Evolutionary conservation across 2,888 invertebrate genomes (phyloP).

Genomic region (Rhabditophanes sp.): DNA sequence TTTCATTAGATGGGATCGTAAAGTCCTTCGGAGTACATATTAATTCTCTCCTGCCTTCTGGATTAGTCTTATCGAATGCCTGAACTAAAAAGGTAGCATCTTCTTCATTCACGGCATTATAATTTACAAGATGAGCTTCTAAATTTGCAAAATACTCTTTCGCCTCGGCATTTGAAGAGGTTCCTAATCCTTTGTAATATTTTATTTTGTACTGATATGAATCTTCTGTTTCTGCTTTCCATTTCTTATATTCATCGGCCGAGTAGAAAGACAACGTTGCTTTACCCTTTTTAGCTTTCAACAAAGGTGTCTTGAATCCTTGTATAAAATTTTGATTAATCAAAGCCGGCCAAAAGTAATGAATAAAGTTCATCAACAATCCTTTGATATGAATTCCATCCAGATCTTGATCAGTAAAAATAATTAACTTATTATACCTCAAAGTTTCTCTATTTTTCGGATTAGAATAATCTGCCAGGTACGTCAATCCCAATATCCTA

Average conservation of each 20-base stretch:
- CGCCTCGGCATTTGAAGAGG: slow-evolving; percentile 88
- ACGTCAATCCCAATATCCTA: slow-evolving; percentile 51
- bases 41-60: slow-evolving; percentile 89
- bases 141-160: slow-evolving; percentile 93
- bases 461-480: slow-evolving; percentile 73
- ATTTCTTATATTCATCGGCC: slow-evolving; percentile 86
- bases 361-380: slow-evolving; percentile 85
- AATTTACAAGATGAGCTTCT: slow-evolving; percentile 54
- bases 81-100: slow-evolving; percentile 82
- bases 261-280: slow-evolving; percentile 63
- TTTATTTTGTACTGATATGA: slow-evolving; percentile 76
- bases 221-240: slow-evolving; percentile 72
- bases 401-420: slow-evolving; percentile 92
- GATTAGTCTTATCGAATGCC: slow-evolving; percentile 78
- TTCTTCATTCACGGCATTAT: slow-evolving; percentile 53
- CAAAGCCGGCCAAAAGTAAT: slow-evolving; percentile 89
- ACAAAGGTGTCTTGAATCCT: slow-evolving; percentile 94
- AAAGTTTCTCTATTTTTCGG: slow-evolving; percentile 68
- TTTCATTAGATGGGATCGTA: slow-evolving; percentile 2
- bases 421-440: slow-evolving; percentile 85
- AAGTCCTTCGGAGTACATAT: slow-evolving; percentile 49
- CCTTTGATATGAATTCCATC: slow-evolving; percentile 98
- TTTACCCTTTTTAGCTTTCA: slow-evolving; percentile 58
- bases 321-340: slow-evolving; percentile 64
- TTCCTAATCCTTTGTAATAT: slow-evolving; percentile 91